Evolutionary conservation across 2,888 invertebrate genomes (phyloP).

Genomic region (Bombylius major): DNA sequence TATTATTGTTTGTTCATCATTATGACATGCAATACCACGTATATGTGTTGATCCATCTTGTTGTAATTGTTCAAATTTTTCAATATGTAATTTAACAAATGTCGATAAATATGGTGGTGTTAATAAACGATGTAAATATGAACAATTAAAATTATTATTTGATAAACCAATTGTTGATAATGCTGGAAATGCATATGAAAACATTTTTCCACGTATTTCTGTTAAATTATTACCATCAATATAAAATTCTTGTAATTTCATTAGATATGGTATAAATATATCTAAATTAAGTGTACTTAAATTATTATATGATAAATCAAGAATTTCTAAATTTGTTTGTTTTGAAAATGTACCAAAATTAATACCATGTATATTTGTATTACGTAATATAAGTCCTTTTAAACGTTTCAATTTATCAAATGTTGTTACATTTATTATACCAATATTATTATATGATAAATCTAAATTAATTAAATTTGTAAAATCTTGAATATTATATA

Average conservation of each 20-base stretch:
- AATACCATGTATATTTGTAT: conserved; percentile 23
- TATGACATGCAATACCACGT: conserved; percentile 30
- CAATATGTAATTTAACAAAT: conserved; percentile 26
- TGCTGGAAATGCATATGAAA: conserved; percentile 27
- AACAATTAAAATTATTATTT: conserved; percentile 31
- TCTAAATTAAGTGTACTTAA: conserved; percentile 36
- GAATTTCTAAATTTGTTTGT: conserved; percentile 33
- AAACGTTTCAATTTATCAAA: conserved; percentile 30
- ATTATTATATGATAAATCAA: conserved; percentile 42
- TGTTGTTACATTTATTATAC: conserved; percentile 27
- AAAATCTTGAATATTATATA: conserved; percentile 27
- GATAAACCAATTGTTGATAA: conserved; percentile 29
- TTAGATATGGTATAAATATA: conserved; percentile 31
- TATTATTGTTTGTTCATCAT: conserved; percentile 5
- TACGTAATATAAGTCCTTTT: conserved; percentile 25
- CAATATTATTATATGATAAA: conserved; percentile 30
- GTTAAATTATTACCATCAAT: conserved; percentile 30
- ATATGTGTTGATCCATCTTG: conserved; percentile 26
- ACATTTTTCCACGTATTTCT: conserved; percentile 28
- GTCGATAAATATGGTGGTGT: conserved; percentile 26
- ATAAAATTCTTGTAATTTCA: conserved; percentile 26
- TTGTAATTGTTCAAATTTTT: conserved; percentile 19
- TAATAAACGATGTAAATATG: conserved; percentile 29
- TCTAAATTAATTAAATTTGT: conserved; percentile 26
- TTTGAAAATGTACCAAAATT: conserved; percentile 35